Conservation (phyloP, 2,113 vertebrate genomes). For the Lampris megalopsis region DNA sequence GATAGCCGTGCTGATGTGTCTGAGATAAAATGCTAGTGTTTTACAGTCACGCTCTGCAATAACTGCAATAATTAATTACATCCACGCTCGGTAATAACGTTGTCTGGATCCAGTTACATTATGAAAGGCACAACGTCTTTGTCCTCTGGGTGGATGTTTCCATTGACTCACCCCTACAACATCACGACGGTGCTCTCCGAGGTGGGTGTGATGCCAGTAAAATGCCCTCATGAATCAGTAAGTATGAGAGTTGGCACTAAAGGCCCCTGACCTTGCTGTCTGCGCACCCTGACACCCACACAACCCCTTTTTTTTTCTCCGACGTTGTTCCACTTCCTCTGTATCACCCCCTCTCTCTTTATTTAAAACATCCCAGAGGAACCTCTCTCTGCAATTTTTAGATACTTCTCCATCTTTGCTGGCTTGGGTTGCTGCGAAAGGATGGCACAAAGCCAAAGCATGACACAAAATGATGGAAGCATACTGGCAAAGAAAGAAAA, state of each 20-base stretch:
- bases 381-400: slow-evolving; percentile 19
- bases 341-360: slow-evolving; percentile 48
- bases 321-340: slow-evolving; percentile 65
- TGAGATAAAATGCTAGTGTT: not conserved
- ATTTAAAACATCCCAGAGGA: slow-evolving; percentile 59
- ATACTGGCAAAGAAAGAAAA: not conserved
- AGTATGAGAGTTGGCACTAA: slow-evolving; percentile 28
- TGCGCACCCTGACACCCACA: slow-evolving; percentile 14
- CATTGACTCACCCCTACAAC: slow-evolving; percentile 5
- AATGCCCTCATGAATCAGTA: slow-evolving; percentile 48
- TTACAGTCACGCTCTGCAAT: not conserved
- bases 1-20: not conserved
- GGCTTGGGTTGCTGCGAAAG: slow-evolving; percentile 5
- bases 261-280: slow-evolving; percentile 41
- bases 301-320: slow-evolving; percentile 47
- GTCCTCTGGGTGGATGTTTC: not conserved
- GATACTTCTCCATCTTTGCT: slow-evolving; percentile 24
- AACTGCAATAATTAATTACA: not conserved
- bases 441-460: slow-evolving; percentile 33
- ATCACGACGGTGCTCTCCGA: slow-evolving; percentile 6
- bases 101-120: too few relatives aligned
- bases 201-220: slow-evolving; percentile 13
- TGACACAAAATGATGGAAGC: slow-evolving; percentile 15
- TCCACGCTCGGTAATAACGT: not conserved
- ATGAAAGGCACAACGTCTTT: not conserved